phyloP scores from a whole-genome alignment of 2,888 invertebrate species.

The Nephrotoma flavescens region DNA sequence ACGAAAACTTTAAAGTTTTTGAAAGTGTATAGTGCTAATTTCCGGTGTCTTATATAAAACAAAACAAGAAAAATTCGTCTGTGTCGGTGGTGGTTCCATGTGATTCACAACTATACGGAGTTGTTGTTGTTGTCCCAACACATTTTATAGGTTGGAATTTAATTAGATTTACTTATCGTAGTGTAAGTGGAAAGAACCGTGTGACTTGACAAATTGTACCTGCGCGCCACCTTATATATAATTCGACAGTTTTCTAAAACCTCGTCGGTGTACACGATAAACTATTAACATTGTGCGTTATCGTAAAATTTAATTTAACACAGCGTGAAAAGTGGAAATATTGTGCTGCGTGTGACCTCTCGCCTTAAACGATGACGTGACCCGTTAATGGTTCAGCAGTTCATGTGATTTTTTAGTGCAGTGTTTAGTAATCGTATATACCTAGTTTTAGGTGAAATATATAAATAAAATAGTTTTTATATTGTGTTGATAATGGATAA shows the following conservation, averaged over 20 bases:
- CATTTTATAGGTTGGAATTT: not conserved
- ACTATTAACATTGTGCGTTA: not conserved
- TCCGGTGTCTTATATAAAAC: not conserved
- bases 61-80: not conserved
- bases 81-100: not conserved
- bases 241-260: not conserved
- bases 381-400: not conserved
- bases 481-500: not conserved
- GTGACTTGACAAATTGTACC: not conserved
- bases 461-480: not conserved
- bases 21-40: not conserved
- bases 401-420: not conserved
- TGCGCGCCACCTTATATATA: not conserved
- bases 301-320: not conserved
- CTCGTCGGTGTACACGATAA: not conserved
- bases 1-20: not conserved
- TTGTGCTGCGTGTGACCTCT: not conserved
- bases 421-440: not conserved
- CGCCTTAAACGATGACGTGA: not conserved
- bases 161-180: not conserved
- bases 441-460: not conserved
- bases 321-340: not conserved
- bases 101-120: not conserved
- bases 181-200: not conserved
- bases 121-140: not conserved